A percentile compares a stretch with the other conserved stretches of the same genome.
Evolutionary conservation across 1,140 invertebrate genomes (phyloP).

Genomic region (Ceratina japonica): DNA sequence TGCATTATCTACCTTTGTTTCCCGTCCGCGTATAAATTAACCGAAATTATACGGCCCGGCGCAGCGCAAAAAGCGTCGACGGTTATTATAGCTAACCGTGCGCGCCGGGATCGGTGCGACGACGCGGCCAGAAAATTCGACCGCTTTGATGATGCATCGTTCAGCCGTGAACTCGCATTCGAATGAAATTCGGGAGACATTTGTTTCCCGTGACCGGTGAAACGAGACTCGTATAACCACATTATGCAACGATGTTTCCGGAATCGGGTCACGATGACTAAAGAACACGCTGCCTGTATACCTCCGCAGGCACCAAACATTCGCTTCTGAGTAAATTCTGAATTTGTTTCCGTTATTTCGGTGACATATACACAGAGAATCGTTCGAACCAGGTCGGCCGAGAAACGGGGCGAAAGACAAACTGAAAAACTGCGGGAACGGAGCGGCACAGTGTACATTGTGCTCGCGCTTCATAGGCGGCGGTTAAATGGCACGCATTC

Average conservation of each 20-base stretch:
- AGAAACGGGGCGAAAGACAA: slow-evolving; percentile 12
- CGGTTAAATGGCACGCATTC: slow-evolving; percentile 43
- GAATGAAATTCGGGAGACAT: neutral
- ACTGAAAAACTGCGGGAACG: slow-evolving; percentile 25
- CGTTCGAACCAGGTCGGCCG: neutral
- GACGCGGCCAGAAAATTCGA: neutral
- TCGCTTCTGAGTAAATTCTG: no score
- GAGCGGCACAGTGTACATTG: slow-evolving; percentile 39
- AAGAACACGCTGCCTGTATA: neutral
- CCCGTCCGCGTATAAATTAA: neutral
- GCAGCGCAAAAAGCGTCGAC: neutral
- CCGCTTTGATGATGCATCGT: neutral
- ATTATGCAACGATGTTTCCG: neutral
- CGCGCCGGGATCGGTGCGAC: neutral
- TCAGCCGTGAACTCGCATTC: neutral
- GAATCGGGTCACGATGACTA: slow-evolving; percentile 30
- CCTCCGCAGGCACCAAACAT: neutral
- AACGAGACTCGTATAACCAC: neutral
- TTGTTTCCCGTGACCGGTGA: neutral
- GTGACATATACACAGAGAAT: neutral
- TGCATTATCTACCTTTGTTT: no score
- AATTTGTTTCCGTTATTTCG: neutral
- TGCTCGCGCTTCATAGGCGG: slow-evolving; percentile 15
- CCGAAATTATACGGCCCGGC: neutral
- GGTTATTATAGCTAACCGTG: neutral